Evolutionary conservation across 2,888 invertebrate species (phyloP), one percentile per base, ranked within the genome.

Genomic region (Eupithecia pulchellata): DNA sequence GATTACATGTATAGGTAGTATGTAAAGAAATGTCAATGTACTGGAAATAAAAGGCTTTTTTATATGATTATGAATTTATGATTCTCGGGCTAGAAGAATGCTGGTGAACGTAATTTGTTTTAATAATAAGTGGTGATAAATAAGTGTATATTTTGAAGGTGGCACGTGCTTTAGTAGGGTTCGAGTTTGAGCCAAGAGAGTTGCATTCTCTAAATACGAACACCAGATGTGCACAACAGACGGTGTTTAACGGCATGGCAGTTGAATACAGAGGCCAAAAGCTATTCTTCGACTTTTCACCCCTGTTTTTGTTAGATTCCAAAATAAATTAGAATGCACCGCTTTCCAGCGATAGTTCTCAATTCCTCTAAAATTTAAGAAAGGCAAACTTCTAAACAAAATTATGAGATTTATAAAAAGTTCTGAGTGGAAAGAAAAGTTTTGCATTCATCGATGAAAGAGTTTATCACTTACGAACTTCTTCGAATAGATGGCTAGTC

Each of bases 171-270:
- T 64, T 69, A 52, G 63, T 74, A 75, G 71, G 75, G 74, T 77
- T 74, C 69, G 62, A 76, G 75, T 77, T 74, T 69, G 61, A 77
- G 78, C 78, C 75, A 80, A 83, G 82, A 77, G 63, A 65, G 66
- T 66, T 67, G 77, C 81, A 83, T 85, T 84, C 81, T 80, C 75
- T 75, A 77, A 78, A 77, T 78, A 78, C 80, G 65, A 75, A 75
- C 79, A 83, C 81, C 86, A 85, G 85, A 85, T 87, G 86, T 83
- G 79, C 75, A 73, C 77, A 78, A 72, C 77, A 80, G 70, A 74
- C 72, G 76, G 75, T 78, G 84, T 81, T 81, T 84, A 86, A 85
- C 84, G 79, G 66, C 60, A 61, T 34, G 13, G 79, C 82, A 61
- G 83, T 83, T 81, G 78, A 30, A 64, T 55, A 82, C 72, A 74